A percentile compares a stretch with the other conserved stretches of the same genome.
These are phyloP conservation scores for Agonum fuliginosum DNA, from an alignment of 2,888 invertebrate species.

Conservation along the genomic window DNA sequence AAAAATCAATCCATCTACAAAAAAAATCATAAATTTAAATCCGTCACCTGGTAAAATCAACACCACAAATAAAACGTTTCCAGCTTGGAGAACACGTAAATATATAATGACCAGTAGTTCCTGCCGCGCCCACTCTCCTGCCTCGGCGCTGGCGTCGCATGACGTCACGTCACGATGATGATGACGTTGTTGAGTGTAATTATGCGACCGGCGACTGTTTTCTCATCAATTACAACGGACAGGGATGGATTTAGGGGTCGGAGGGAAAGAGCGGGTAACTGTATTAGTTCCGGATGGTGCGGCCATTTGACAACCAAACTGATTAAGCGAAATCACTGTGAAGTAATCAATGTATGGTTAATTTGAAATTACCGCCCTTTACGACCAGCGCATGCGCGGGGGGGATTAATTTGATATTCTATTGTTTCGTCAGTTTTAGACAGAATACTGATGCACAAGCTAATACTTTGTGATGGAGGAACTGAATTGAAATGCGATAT, in stretches of 20 bases:
- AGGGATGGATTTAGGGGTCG: background rate
- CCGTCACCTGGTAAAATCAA: background rate
- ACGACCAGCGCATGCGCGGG: background rate
- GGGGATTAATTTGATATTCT: too few relatives aligned
- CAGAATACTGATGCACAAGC: too few relatives aligned
- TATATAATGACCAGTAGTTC: background rate
- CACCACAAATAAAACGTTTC: background rate
- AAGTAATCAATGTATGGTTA: constrained; percentile 52
- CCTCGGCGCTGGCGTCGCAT: background rate
- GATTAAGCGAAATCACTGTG: constrained; percentile 55
- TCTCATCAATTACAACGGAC: constrained; percentile 51
- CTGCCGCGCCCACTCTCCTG: background rate
- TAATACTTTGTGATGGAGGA: too few relatives aligned
- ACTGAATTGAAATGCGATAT: too few relatives aligned
- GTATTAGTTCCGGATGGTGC: constrained; percentile 42
- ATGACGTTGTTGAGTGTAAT: constrained; percentile 54
- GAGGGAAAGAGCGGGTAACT: constrained; percentile 24
- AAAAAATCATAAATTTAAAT: background rate
- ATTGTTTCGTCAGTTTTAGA: too few relatives aligned
- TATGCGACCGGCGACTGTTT: constrained; percentile 55
- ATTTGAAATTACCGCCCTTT: constrained; percentile 43
- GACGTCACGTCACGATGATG: constrained; percentile 40
- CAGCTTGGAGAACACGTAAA: background rate
- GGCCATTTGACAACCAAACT: constrained; percentile 44
- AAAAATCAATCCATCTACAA: background rate